Percentiles rank a stretch among this genome's conserved stretches.
Conservation (phyloP, 2,888 invertebrate genomes). For the Brenthis ino region DNA sequence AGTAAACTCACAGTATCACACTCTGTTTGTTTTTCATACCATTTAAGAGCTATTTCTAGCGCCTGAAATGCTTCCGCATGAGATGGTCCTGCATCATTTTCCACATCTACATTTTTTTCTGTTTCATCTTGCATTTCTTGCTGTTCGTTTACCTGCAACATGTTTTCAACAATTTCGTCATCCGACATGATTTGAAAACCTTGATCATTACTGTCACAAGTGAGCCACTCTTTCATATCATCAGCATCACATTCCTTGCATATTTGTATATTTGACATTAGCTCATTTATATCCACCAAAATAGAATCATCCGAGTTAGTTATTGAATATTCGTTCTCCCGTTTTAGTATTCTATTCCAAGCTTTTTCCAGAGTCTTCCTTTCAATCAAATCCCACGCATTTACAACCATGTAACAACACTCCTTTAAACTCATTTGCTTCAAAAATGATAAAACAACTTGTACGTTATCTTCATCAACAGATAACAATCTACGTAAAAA, state of each 20-base stretch:
- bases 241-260: constrained; percentile 2
- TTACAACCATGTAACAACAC: constrained; percentile 39
- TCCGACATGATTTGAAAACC: not conserved
- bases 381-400: constrained; percentile 37
- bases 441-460: constrained; percentile 30
- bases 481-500: constrained; percentile 38
- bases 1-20: constrained; percentile 38
- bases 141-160: not conserved
- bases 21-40: constrained; percentile 41
- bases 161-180: not conserved
- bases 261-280: constrained; percentile 20
- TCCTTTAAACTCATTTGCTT: constrained; percentile 40
- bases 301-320: constrained; percentile 35
- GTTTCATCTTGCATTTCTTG: constrained; percentile 3
- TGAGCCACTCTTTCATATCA: constrained; percentile 7
- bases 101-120: constrained; percentile 35
- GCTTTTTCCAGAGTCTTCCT: constrained; percentile 34
- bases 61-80: constrained; percentile 40
- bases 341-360: constrained; percentile 36
- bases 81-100: constrained; percentile 38
- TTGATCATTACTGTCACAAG: constrained; percentile 5
- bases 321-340: constrained; percentile 31
- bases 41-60: constrained; percentile 40
- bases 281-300: constrained; percentile 36
- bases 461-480: constrained; percentile 35